These are phyloP conservation scores for Gracilinanus agilis DNA, from an alignment of 2,113 vertebrate genomes.

Conservation along the genomic window DNA sequence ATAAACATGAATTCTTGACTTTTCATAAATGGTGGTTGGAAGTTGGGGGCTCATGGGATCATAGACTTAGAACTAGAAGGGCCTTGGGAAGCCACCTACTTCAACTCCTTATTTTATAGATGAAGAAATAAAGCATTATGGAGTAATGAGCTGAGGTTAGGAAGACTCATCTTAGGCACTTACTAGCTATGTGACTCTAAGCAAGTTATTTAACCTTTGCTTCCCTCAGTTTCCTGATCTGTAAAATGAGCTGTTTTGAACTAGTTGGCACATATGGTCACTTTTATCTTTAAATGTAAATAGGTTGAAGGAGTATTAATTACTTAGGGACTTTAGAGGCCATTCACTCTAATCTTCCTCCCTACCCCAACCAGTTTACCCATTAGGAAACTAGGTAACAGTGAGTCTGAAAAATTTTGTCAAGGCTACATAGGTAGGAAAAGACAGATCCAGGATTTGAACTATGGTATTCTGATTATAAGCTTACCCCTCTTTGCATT, in stretches of 20 bases:
- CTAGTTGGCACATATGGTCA: background rate
- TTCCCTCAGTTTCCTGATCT: background rate
- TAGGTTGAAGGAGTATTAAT: background rate
- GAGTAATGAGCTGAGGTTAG: background rate
- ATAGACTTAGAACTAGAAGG: background rate
- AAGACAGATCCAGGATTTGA: background rate
- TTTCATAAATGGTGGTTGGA: background rate
- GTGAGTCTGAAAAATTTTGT: background rate
- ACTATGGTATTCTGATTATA: background rate
- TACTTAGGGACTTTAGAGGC: background rate
- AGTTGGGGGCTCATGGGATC: background rate
- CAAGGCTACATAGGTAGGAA: background rate
- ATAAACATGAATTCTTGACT: background rate
- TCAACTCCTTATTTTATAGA: background rate
- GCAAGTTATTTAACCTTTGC: background rate
- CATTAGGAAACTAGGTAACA: background rate
- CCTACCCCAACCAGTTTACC: background rate
- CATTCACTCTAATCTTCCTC: background rate
- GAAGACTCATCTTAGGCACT: background rate
- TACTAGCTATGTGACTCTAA: background rate
- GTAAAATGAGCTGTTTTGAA: background rate
- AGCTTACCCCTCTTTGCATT: background rate
- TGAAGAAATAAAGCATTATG: background rate
- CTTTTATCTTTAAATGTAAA: background rate
- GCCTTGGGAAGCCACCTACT: background rate